A percentile compares a stretch with the other conserved stretches of the same genome.
phyloP scores from a whole-genome alignment of 1,140 invertebrate species.

The Papilio machaon region DNA sequence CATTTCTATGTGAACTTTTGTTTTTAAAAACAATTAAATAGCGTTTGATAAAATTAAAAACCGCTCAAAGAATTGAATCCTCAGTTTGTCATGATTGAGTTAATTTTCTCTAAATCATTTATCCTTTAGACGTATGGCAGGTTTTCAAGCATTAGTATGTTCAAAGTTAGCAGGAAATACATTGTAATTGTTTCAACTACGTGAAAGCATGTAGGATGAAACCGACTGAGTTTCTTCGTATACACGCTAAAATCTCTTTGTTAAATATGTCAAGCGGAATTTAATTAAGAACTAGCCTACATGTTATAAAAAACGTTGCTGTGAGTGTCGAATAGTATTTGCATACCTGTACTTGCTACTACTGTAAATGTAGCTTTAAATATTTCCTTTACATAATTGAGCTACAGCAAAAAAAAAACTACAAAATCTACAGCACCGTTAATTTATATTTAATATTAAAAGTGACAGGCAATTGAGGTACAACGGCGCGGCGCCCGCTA shows the following conservation, averaged over 20 bases:
- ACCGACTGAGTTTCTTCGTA: neutral
- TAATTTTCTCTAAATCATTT: neutral
- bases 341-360: conserved; percentile 5
- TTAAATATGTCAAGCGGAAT: neutral
- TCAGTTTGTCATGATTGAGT: neutral
- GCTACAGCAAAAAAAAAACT: neutral
- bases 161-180: neutral
- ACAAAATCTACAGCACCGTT: conserved; percentile 4
- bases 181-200: neutral
- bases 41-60: neutral
- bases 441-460: conserved; percentile 8
- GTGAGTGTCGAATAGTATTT: neutral
- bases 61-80: neutral
- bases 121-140: neutral
- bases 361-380: conserved; percentile 3
- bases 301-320: neutral
- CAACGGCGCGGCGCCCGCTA: neutral
- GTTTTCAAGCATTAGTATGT: neutral
- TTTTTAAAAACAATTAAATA: neutral
- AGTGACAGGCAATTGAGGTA: conserved; percentile 1
- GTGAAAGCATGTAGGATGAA: neutral
- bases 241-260: neutral
- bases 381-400: neutral
- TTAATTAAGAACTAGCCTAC: neutral
- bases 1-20: neutral